Evolutionary conservation across 2,888 invertebrate species (phyloP).

Genomic region (Chesias legatella): DNA sequence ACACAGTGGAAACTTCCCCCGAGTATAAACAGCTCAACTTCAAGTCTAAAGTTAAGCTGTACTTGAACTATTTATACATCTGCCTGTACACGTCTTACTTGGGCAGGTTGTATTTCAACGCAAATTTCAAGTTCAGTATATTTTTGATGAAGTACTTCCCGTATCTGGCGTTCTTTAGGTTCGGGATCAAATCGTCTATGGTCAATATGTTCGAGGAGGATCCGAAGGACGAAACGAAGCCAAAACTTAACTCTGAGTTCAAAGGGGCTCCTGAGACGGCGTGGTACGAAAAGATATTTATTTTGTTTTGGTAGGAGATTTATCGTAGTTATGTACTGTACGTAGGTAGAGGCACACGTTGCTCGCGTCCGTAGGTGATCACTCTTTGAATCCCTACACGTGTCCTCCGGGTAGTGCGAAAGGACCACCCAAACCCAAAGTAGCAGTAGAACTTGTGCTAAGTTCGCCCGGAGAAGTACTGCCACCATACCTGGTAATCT

Average conservation of each 20-base stretch:
- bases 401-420: too few relatives aligned
- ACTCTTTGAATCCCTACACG: too few relatives aligned
- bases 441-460: too few relatives aligned
- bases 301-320: slow-evolving; percentile 41
- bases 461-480: too few relatives aligned
- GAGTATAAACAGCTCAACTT: slow-evolving; percentile 60
- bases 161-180: slow-evolving; percentile 83
- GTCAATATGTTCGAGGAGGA: slow-evolving; percentile 79
- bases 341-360: too few relatives aligned
- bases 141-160: slow-evolving; percentile 85
- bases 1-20: slow-evolving; percentile 58
- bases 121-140: slow-evolving; percentile 78
- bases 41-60: slow-evolving; percentile 50
- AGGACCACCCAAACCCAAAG: too few relatives aligned
- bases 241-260: slow-evolving; percentile 58
- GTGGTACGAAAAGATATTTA: slow-evolving; percentile 46
- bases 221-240: slow-evolving; percentile 49
- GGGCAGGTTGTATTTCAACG: slow-evolving; percentile 82
- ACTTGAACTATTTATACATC: slow-evolving; percentile 32
- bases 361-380: too few relatives aligned
- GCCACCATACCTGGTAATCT: too few relatives aligned
- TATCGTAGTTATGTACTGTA: background rate
- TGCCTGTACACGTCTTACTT: slow-evolving; percentile 63
- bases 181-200: slow-evolving; percentile 81
- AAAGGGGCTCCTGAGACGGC: slow-evolving; percentile 37